Evolutionary conservation across 2,888 invertebrate genomes (phyloP).

Genomic region (Cataglyphis rosenhaueri): DNA sequence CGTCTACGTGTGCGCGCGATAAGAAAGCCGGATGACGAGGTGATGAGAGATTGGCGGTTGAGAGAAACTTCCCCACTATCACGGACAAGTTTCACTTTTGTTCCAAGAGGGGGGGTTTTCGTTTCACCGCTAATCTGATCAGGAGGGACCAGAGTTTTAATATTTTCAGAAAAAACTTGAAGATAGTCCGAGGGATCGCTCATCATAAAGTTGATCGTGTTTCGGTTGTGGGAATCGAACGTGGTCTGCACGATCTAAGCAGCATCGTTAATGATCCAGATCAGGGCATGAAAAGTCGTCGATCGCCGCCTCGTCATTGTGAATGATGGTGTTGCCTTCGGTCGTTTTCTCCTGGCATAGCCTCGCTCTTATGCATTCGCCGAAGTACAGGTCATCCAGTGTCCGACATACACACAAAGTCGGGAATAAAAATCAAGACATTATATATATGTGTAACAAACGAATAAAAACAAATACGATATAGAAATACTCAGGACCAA

Average conservation of each 20-base stretch:
- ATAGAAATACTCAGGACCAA: constrained; percentile 86
- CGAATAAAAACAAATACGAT: constrained; percentile 69
- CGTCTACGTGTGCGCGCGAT: constrained; percentile 80
- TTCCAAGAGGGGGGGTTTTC: neutral
- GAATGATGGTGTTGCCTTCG: constrained; percentile 8
- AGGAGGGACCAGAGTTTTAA: neutral
- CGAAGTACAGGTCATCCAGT: constrained; percentile 55
- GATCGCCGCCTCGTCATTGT: constrained; percentile 4
- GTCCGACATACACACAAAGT: constrained; percentile 62
- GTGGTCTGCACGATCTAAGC: neutral
- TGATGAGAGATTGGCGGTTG: neutral
- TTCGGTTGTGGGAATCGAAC: neutral
- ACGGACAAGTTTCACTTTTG: neutral
- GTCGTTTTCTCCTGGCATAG: constrained; percentile 33
- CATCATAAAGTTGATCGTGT: neutral
- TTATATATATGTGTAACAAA: constrained; percentile 64
- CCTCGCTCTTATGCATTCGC: constrained; percentile 59
- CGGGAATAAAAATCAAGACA: constrained; percentile 41
- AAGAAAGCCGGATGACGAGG: constrained; percentile 74
- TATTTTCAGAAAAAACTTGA: neutral
- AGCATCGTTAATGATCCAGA: neutral
- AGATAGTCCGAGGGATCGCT: neutral
- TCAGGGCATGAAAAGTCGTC: neutral
- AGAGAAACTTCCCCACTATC: neutral
- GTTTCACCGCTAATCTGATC: neutral